Base-by-base conservation (phyloP, 2,888 invertebrate genomes). In the Strigamia crassipes region DNA sequence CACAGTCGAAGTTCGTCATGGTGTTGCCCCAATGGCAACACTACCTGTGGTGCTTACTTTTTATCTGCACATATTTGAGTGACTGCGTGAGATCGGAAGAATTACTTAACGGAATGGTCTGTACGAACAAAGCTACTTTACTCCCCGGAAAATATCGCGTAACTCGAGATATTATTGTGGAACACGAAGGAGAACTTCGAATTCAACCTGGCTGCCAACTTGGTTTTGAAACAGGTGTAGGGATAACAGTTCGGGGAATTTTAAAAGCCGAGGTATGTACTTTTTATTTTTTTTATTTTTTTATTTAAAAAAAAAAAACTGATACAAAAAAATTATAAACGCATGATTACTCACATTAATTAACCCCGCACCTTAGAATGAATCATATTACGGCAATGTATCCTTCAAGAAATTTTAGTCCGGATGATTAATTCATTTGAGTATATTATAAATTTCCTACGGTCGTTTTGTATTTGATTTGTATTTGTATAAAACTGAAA, bases 191-290 rank as follows among this genome's bases (percentile, higher is more conserved):
- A 0, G 93, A 94, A 86, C 89, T 99, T 85, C 90, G 93, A 82
- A 92, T 99, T 83, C 96, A 96, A 87, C 92, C 97, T 15, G 99
- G 98, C 34, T 96, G 96, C 0, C 93, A 93, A 86, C 89, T 99
- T 82, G 91, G 93, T 85, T 96, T 99, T 88, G 94, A 94, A 6
- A 95, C 97, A 2, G 96, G 96, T 89, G 92, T 95, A 85, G 98
- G 98, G 84, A 93, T 99, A 86, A 96, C 96, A 38, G 94, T 99
- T 78, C 92, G 94, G 86, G 99, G 99, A 85, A 92, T 94, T 84
- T 90, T 99, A 41, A 91, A 92, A 83, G 97, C 97, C 82, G 92
- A 94, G 92, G 98, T 98, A 90, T 93, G 86, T 51, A 13, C 5
- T 6, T 9, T 6, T 78, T 78, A 27, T 21, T 8, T 27, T 78